A percentile compares a stretch with the other conserved stretches of the same genome.
Conservation (phyloP, 2,888 invertebrate genomes). For the Spialia ferax region DNA sequence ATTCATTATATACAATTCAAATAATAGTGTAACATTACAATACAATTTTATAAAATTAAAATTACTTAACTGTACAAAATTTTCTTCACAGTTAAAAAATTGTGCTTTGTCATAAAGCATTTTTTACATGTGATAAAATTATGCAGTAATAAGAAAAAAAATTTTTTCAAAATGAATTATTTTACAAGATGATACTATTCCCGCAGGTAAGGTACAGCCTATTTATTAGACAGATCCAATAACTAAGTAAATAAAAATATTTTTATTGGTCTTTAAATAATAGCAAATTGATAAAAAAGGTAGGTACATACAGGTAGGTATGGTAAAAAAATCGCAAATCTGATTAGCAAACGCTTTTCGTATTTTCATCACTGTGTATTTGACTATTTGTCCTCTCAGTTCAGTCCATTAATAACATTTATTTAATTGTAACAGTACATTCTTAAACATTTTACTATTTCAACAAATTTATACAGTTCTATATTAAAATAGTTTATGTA, state of each 20-base stretch:
- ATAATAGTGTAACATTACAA: conserved; percentile 56
- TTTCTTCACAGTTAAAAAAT: conserved; percentile 10
- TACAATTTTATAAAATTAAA: conserved; percentile 50
- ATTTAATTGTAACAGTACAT: conserved; percentile 1
- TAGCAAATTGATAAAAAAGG: too few relatives aligned
- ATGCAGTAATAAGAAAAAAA: too few relatives aligned
- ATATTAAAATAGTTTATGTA: neutral
- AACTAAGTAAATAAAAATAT: too few relatives aligned
- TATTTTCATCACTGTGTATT: neutral
- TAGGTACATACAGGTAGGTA: too few relatives aligned
- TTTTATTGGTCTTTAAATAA: too few relatives aligned
- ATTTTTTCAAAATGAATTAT: too few relatives aligned
- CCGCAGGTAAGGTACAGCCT: too few relatives aligned
- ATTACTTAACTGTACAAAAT: conserved; percentile 55
- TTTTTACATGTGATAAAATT: too few relatives aligned
- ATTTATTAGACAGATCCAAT: too few relatives aligned
- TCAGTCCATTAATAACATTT: neutral
- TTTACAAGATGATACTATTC: too few relatives aligned
- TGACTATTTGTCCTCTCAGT: neutral
- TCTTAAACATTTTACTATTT: conserved; percentile 13
- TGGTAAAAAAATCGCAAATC: too few relatives aligned
- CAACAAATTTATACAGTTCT: conserved; percentile 22
- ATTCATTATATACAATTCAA: conserved; percentile 63
- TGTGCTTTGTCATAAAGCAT: conserved; percentile 25
- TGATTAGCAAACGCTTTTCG: too few relatives aligned